Evolutionary conservation across 2,113 vertebrate species (phyloP), one percentile per base, ranked within the genome.

Genomic region (Syngnathus scovelli): DNA sequence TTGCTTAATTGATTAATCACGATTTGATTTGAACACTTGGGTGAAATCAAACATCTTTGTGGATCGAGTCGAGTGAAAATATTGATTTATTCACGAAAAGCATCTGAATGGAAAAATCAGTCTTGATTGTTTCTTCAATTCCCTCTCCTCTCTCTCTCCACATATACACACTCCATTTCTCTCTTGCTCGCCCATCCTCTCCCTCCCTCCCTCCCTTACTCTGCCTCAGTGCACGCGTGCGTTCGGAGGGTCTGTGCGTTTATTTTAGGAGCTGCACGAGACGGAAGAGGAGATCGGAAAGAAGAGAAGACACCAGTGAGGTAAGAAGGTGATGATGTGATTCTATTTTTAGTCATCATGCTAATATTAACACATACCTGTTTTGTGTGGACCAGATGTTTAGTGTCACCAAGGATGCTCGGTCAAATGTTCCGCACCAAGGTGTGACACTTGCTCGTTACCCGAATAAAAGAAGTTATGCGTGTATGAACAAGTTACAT

Each of bases 251-350:
- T 75, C 70, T 66, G 59, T 69, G 27, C 9, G 44, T 66, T 76
- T 71, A 52, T 76, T 75, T 69, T 4, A 44, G 15, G 41, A 76
- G 75, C 72, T 79, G 81, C 81, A 83, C 56, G 70, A 33, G 27
- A 56, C 27, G 2, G 27, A 36, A 27, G 7, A 33, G 13, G 12
- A 33, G 5, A 33, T 27, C 33, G 15, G 6, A 56, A 70, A 18
- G 55, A 58, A 66, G 37, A 74, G 74, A 60, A 61, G 56, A 72
- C 61, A 55, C 66, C 10, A 69, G 70, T 11, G 55, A 87, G 87
- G 87, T 83, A 75, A 77, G 80, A 63, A 39, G 21, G 27, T 37
- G 69, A 54, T 7, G 19, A 38, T 13, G 41, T 3, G 11, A 41
- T 41, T 61, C 19, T 41, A 27, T 23, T 44, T 39, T 43, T 13